phyloP scores from a whole-genome alignment of 2,113 vertebrate species.

The Passer montanus region DNA sequence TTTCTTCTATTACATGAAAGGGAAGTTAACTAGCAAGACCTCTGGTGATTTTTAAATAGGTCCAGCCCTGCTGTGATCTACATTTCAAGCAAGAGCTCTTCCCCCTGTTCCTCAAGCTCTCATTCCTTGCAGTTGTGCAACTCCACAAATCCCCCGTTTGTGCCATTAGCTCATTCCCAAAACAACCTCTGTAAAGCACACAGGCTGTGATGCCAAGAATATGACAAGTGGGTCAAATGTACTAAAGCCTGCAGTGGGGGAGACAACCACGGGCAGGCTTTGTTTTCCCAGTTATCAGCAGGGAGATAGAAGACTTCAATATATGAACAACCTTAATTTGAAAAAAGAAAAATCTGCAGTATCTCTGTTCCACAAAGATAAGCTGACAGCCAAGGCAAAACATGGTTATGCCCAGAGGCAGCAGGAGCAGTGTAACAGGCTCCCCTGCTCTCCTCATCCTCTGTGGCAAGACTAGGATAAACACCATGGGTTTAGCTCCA shows the following conservation, averaged over 20 bases:
- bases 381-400: background rate
- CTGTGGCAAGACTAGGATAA: conserved; percentile 2
- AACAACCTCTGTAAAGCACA: background rate
- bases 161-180: background rate
- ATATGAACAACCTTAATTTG: background rate
- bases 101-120: background rate
- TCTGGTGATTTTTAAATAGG: conserved; percentile 58
- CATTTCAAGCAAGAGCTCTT: background rate
- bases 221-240: background rate
- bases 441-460: background rate
- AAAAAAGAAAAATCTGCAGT: background rate
- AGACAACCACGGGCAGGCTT: background rate
- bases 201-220: background rate
- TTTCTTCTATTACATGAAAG: conserved; percentile 60
- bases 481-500: background rate
- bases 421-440: background rate
- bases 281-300: background rate
- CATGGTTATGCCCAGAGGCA: background rate
- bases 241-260: background rate
- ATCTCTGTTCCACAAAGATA: conserved; percentile 20
- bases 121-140: background rate
- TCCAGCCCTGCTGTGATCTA: background rate
- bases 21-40: conserved; percentile 53
- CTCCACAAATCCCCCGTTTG: background rate
- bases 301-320: background rate